These are phyloP conservation scores for Jacana jacana DNA, from an alignment of 2,113 vertebrate species.

Conservation along the genomic window DNA sequence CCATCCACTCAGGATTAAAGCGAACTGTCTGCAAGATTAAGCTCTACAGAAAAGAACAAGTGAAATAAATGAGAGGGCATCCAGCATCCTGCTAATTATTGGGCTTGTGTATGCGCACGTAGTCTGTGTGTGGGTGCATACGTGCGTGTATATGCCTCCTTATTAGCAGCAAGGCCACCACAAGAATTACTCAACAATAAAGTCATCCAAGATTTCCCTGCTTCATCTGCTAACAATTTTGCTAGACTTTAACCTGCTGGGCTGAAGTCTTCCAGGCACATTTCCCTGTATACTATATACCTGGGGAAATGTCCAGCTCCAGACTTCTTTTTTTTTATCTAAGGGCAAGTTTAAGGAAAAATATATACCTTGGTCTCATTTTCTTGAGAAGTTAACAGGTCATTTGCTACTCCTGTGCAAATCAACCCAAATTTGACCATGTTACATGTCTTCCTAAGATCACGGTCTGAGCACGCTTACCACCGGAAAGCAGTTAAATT, in stretches of 20 bases:
- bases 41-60: conserved; percentile 15
- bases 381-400: not conserved
- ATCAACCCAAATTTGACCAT: not conserved
- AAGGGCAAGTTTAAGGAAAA: not conserved
- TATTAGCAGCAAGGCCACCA: not conserved
- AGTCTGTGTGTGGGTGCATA: not conserved
- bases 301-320: not conserved
- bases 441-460: not conserved
- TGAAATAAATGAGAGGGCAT: conserved; percentile 21
- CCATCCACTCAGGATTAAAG: conserved; percentile 23
- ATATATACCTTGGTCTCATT: not conserved
- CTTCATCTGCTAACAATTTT: not conserved
- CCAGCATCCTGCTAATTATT: not conserved
- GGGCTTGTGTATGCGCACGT: not conserved
- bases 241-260: not conserved
- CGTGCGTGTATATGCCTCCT: fast-evolving
- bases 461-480: not conserved
- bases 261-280: not conserved
- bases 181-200: not conserved
- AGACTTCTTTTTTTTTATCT: not conserved
- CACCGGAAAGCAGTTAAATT: not conserved
- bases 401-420: not conserved
- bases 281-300: not conserved
- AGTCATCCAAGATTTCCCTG: not conserved
- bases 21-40: conserved; percentile 1